Evolutionary conservation across 2,797 vertebrate species (phyloP), one percentile per base, ranked within the genome.

Genomic region (Champsocephalus gunnari): DNA sequence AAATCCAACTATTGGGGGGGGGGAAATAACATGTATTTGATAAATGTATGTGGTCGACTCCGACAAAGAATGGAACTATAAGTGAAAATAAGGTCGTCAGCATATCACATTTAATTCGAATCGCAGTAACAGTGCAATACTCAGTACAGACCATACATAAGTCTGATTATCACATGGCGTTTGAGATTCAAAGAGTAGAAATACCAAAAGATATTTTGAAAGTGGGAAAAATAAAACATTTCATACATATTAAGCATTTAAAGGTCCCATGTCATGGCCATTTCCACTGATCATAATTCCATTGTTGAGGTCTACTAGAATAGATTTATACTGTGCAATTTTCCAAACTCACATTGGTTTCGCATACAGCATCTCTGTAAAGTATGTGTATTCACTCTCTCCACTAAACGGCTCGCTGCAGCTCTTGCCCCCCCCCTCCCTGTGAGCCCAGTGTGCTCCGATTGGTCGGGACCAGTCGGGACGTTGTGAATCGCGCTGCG

Each of bases 101-200:
- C n/a, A 9, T 47, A 66, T 80, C 34, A 70, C 24, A 68, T 90
- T 83, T 79, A 80, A 76, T 88, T 58, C 71, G 56, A 49, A 43
- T 32, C 64, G 66, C 11, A 47, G 13, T 16, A 66, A 55, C 28
- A 64, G 47, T 48, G 59, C n/a, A 79, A 74, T 43, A 53, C 28
- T 66, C 56, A 78, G n/a, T 10, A 57, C 47, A 79, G 44, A 73
- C 44, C 54, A 47, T 53, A 66, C 70, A 48, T 4, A 59, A 61
- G 17, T 32, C 7, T 74, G 53, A 58, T 38, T 9, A 38, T 14
- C 19, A 50, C 0, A 2, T 17, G 4, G 11, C 45, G 21, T 45
- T 4, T 47, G 47, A 24, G 13, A 60, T 1, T 58, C 9, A 58
- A 10, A 34, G 41, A 63, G 16, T 2, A 19, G 10, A 69, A 75